Evolutionary conservation across 2,797 vertebrate species (phyloP).

Genomic region (Rhincodon typus): DNA sequence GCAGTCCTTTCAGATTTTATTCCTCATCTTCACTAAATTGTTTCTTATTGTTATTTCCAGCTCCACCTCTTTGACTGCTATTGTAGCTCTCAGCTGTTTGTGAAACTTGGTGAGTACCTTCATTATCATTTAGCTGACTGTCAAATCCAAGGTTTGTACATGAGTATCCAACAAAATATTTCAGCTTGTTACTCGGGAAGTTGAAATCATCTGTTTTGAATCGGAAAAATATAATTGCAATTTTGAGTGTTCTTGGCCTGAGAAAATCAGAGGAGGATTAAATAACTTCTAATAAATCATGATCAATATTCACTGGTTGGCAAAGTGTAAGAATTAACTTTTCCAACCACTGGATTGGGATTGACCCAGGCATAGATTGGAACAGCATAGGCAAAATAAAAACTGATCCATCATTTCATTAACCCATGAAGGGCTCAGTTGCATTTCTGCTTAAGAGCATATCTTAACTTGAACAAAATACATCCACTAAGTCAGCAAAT

Average conservation of each 20-base stretch:
- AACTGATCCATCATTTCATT: background rate
- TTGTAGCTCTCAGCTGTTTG: background rate
- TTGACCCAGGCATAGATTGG: background rate
- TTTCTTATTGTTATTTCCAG: background rate
- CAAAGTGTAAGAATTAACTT: slow-evolving; percentile 7
- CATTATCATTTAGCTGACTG: too few species aligned
- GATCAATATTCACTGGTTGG: slow-evolving; percentile 31
- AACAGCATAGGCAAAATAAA: background rate
- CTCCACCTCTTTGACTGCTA: background rate
- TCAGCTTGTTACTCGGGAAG: background rate
- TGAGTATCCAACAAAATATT: background rate
- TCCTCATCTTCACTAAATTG: background rate
- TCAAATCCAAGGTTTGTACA: background rate
- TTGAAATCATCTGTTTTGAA: slow-evolving; percentile 18
- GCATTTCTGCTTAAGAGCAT: too few species aligned
- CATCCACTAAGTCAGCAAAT: background rate
- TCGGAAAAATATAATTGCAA: slow-evolving; percentile 27
- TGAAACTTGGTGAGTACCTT: background rate
- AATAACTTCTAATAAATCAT: slow-evolving; percentile 22
- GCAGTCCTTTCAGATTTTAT: too few species aligned
- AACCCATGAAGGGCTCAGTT: background rate
- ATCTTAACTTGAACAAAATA: background rate
- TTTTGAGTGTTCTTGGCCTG: slow-evolving; percentile 21
- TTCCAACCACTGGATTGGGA: slow-evolving; percentile 23
- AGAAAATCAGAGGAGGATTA: background rate